Conservation (phyloP, 2,888 invertebrate species). For the Oegoconia quadripuncta region DNA sequence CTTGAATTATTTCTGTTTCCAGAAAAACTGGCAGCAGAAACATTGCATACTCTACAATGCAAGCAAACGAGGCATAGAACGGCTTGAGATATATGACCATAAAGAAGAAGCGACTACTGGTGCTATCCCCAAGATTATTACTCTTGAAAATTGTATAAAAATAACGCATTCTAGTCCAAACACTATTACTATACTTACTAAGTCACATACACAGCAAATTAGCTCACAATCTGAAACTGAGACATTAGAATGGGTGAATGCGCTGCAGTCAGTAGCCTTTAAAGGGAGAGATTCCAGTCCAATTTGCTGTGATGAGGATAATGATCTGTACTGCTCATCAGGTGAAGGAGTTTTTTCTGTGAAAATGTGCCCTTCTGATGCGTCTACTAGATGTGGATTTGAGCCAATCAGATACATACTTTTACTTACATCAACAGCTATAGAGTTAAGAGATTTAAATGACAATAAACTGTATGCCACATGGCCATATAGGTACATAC, state of each 20-base stretch:
- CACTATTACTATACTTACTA: conserved; percentile 86
- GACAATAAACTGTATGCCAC: conserved; percentile 83
- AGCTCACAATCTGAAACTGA: conserved; percentile 82
- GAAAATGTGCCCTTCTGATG: conserved; percentile 87
- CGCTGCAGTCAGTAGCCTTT: conserved; percentile 90
- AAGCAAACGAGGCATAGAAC: conserved; percentile 91
- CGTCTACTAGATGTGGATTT: conserved; percentile 86
- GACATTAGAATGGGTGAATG: conserved; percentile 87
- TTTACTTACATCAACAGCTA: conserved; percentile 85
- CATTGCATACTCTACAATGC: conserved; percentile 88
- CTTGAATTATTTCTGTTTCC: conserved; percentile 29
- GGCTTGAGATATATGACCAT: conserved; percentile 91
- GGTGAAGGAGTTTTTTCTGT: conserved; percentile 90
- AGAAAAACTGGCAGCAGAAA: conserved; percentile 93
- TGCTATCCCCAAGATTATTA: conserved; percentile 86
- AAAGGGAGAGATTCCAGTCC: conserved; percentile 81
- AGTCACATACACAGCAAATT: conserved; percentile 83
- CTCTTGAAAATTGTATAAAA: conserved; percentile 92
- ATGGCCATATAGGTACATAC: conserved; percentile 91
- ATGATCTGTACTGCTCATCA: conserved; percentile 92
- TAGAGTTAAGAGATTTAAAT: conserved; percentile 84
- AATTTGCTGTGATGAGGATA: conserved; percentile 87
- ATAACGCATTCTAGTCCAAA: conserved; percentile 83
- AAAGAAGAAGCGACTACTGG: conserved; percentile 83
- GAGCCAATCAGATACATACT: conserved; percentile 85